Evolutionary conservation across 2,888 invertebrate genomes (phyloP), one percentile per base, ranked within the genome.

Genomic region (Minunthozetes semirufus): DNA sequence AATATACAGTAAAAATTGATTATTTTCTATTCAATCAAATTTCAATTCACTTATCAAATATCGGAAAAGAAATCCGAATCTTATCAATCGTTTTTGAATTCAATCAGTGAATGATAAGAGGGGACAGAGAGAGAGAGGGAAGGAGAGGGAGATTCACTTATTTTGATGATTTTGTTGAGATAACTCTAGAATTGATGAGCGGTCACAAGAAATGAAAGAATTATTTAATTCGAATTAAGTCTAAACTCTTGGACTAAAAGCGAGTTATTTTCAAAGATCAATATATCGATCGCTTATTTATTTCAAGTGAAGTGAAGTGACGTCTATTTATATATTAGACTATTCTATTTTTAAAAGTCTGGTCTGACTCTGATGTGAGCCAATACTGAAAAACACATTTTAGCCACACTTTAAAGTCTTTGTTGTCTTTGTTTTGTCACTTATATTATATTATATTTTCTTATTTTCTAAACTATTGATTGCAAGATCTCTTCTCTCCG

Each of bases 281-380:
- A 70, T 70, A 70, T 70, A 70, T 70, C 27, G 68, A 68, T 68
- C 68, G 70, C 8, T 70, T 70, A 70, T 48, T 70, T 70, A 70
- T 70, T 70, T 70, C 46, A 70, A 25, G 70, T 48, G 70, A 70
- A 25, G 42, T 70, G 25, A 70, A 25, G 70, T 48, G 70, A 70
- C 48, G 42, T 70, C 70, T 70, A 70, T 48, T 70, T 70, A 70
- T 70, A 70, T 46, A 48, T 46, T 70, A 70, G n/a, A 48, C 11
- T 22, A 38, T n/a, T 27, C 61, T 61, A 27, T 33, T 29, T 25
- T 33, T 6, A 38, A 29, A 17, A 63, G 19, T 15, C 17, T 42
- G 42, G 42, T 42, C 42, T 42, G 42, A 42, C 42, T 42, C 11
- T 11, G 42, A 19, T 66, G 1, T 8, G 38, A 68, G 70, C 70